These are phyloP conservation scores for Parotocinclus haroldoi DNA, from an alignment of 2,797 vertebrate species.

Conservation along the genomic window DNA sequence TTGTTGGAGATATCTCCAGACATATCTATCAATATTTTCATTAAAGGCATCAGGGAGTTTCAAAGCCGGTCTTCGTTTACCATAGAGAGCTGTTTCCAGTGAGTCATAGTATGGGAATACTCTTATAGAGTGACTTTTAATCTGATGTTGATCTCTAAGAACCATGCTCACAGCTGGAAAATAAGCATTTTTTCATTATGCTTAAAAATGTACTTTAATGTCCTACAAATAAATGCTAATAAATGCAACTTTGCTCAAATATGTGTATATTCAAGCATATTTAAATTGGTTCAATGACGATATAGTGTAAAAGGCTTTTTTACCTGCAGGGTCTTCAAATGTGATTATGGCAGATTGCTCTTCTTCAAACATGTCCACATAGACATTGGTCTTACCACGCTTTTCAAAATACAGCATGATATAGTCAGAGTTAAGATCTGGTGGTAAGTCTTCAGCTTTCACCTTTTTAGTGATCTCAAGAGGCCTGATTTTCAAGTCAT, in stretches of 20 bases:
- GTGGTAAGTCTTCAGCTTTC: slow-evolving; percentile 53
- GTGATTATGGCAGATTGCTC: slow-evolving; percentile 61
- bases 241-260: neutral
- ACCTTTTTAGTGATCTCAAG: slow-evolving; percentile 62
- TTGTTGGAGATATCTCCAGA: slow-evolving; percentile 70
- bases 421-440: slow-evolving; percentile 37
- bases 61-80: slow-evolving; percentile 73
- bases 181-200: no score
- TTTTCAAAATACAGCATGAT: slow-evolving; percentile 63
- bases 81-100: slow-evolving; percentile 79
- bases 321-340: slow-evolving; percentile 63
- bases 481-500: slow-evolving; percentile 46
- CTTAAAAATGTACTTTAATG: slow-evolving; percentile 1
- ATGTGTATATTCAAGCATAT: no score
- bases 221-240: neutral
- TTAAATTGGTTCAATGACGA: neutral
- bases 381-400: slow-evolving; percentile 50
- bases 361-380: slow-evolving; percentile 33
- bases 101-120: slow-evolving; percentile 80
- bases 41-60: slow-evolving; percentile 71
- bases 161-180: slow-evolving; percentile 70
- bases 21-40: slow-evolving; percentile 57
- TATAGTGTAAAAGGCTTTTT: neutral
- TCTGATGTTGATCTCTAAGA: slow-evolving; percentile 65
- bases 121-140: slow-evolving; percentile 65